A percentile compares a stretch with the other conserved stretches of the same genome.
Evolutionary conservation across 2,888 invertebrate genomes (phyloP).

Genomic region (Frankliniella intonsa): DNA sequence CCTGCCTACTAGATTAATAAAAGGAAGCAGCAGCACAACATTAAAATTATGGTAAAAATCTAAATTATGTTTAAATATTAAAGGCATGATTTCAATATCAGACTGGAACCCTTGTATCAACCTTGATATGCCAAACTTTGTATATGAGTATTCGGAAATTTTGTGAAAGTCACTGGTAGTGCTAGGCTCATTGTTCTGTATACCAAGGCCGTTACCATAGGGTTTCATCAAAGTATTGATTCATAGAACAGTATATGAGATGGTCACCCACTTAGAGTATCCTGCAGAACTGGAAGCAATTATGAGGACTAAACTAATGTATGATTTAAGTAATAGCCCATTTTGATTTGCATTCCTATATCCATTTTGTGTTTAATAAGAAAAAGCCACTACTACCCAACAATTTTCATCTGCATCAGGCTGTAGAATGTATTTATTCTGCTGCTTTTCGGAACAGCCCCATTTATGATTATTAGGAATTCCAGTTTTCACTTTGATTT

Average conservation of each 20-base stretch:
- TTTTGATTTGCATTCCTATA: background rate
- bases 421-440: no score
- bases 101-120: background rate
- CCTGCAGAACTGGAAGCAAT: background rate
- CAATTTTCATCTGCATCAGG: no score
- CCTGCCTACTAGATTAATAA: constrained; percentile 9
- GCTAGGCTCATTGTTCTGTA: background rate
- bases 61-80: background rate
- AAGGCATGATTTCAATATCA: background rate
- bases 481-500: no score
- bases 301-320: constrained; percentile 9
- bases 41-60: background rate
- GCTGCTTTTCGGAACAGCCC: no score
- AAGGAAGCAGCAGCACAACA: background rate
- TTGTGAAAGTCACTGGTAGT: background rate
- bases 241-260: constrained; percentile 3
- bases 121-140: background rate
- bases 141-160: background rate
- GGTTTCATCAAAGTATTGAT: background rate
- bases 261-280: constrained; percentile 5
- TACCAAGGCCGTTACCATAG: background rate
- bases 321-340: background rate
- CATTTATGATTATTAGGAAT: no score
- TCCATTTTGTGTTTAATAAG: background rate
- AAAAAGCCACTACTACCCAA: no score